phyloP scores from a whole-genome alignment of 2,113 vertebrate genomes.

The Vireo altiloquus region DNA sequence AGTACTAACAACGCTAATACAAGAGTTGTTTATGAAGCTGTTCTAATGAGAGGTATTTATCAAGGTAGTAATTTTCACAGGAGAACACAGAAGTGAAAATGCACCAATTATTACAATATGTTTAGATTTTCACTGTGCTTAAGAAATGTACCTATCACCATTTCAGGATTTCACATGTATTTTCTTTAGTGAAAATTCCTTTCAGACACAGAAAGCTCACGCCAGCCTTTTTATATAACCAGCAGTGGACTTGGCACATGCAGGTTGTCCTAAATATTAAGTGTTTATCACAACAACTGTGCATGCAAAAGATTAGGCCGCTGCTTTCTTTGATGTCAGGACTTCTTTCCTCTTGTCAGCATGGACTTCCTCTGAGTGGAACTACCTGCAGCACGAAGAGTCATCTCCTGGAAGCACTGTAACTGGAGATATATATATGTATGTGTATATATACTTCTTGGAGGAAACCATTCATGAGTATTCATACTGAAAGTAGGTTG shows the following conservation, averaged over 20 bases:
- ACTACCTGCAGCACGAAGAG: background rate
- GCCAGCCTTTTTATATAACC: background rate
- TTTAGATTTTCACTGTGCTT: background rate
- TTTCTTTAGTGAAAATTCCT: background rate
- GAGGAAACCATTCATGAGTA: background rate
- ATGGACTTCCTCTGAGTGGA: background rate
- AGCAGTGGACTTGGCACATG: background rate
- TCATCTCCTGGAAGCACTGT: background rate
- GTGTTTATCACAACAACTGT: background rate
- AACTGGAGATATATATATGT: background rate
- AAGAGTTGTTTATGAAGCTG: background rate
- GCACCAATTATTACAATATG: background rate
- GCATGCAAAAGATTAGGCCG: background rate
- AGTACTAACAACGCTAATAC: background rate
- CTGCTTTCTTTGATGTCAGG: background rate
- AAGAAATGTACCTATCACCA: background rate
- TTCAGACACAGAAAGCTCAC: background rate
- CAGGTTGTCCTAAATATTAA: background rate
- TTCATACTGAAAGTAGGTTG: background rate
- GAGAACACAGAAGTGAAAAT: background rate
- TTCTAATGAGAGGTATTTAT: background rate
- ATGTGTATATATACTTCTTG: background rate
- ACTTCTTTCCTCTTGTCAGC: background rate
- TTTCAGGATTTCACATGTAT: background rate
- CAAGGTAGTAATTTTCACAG: background rate